Base-by-base conservation (phyloP, 2,113 vertebrate genomes). In the Melospiza georgiana region DNA sequence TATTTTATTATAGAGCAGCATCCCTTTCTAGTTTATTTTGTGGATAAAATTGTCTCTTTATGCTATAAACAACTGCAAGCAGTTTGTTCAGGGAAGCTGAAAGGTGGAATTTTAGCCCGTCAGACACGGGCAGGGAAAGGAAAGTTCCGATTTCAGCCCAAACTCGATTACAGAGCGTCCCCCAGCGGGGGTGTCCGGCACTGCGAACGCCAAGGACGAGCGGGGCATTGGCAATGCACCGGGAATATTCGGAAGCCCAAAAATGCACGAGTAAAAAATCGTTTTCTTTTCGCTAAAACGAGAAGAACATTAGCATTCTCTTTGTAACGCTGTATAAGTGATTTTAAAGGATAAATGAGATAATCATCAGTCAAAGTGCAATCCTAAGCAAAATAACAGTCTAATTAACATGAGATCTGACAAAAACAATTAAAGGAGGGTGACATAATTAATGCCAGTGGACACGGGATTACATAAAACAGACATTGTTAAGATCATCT, bases 111-210 rank as follows among this genome's bases (percentile, higher is more conserved):
- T 91, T 80, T 8, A 93, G 59, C 33, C 41, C 69, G 15, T 83
- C 71, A 66, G 69, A n/a, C 33, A 15, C 27, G 9, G 44, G 5
- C 68, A 46, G 16, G 8, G 61, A 61, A 82, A 49, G 8, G 7
- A 35, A 54, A 33, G n/a, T 4, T 11, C 28, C 11, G 4, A 43
- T 39, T 76, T 48, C 10, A 54, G 75, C 27, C 33, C 59, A 94
- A 97, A 85, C 3, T 49, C 94, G 75, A 87, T 92, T 85, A 39
- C 94, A 96, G 74, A 92, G 95, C 95, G 96, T 23, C 97, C 58
- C 97, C 59, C 58, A 79, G 90, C 84, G 97, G 54, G 71, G 1
- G 2, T 13, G 37, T 3, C 11, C 6, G 18, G 87, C 27, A 84
- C 37, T 71, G 80, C 91, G 85, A 12, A 15, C 24, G 23, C 39